Percentiles rank a stretch among this genome's conserved stretches.
These are phyloP conservation scores for Tethya wilhelma DNA, from an alignment of 37 sponge, comb jelly and placozoan species.

Conservation along the genomic window DNA sequence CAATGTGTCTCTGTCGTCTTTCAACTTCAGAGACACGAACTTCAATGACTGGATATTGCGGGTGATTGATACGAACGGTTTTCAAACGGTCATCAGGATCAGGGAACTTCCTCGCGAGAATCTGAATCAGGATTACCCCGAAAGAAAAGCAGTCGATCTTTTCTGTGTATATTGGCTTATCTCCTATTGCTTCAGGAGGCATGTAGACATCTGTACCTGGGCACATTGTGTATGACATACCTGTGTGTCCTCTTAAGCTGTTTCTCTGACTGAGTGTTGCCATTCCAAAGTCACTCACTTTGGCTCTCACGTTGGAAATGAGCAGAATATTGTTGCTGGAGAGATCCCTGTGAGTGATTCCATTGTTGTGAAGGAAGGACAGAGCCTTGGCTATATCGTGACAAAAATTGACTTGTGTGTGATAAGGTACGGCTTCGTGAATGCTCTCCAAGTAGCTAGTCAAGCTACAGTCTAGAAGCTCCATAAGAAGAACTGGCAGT, in stretches of 20 bases:
- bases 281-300: constrained; percentile 55
- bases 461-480: constrained; percentile 55
- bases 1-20: too few relatives aligned
- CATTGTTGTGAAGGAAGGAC: constrained; percentile 33
- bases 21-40: too few relatives aligned
- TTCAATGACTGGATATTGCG: neutral
- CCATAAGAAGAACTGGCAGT: constrained; percentile 33
- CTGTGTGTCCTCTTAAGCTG: too few relatives aligned
- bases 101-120: constrained; percentile 26
- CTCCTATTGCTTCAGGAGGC: constrained; percentile 36
- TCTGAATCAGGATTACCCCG: constrained; percentile 30
- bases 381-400: constrained; percentile 45
- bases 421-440: constrained; percentile 6
- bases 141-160: constrained; percentile 29
- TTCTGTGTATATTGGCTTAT: constrained; percentile 4
- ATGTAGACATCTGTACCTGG: constrained; percentile 23
- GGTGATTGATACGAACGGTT: neutral
- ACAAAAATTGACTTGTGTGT: constrained; percentile 33
- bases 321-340: constrained; percentile 56
- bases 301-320: constrained; percentile 20
- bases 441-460: constrained; percentile 33
- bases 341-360: constrained; percentile 34
- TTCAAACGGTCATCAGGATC: neutral
- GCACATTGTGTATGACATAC: too few relatives aligned
- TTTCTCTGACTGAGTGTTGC: neutral